Conservation (phyloP, 2,888 invertebrate genomes). For the Ditylenchus weischeri region DNA sequence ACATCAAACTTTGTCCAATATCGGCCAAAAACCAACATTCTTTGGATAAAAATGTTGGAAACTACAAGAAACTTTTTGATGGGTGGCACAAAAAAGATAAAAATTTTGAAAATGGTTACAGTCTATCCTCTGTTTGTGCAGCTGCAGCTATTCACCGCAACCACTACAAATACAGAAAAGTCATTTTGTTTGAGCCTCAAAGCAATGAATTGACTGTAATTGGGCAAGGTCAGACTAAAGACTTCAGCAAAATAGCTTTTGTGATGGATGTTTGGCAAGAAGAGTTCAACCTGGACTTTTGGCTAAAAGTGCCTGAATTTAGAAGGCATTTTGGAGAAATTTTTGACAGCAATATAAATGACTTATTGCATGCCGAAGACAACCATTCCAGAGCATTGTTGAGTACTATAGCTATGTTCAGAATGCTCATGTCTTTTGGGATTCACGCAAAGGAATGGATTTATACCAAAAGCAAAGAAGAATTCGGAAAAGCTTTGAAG, state of each 20-base stretch:
- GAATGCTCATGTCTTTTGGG: constrained; percentile 8
- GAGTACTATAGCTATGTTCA: constrained; percentile 7
- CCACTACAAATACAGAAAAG: constrained; percentile 22
- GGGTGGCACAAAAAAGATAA: neutral
- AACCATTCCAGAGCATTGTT: neutral
- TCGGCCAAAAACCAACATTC: constrained; percentile 4
- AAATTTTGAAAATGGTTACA: neutral
- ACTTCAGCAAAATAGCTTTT: neutral
- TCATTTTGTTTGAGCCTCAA: neutral
- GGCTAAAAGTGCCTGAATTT: neutral
- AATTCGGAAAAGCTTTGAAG: constrained; percentile 12
- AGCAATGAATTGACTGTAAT: neutral
- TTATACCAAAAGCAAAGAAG: neutral
- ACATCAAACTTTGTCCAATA: neutral
- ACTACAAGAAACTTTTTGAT: neutral
- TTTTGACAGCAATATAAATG: neutral
- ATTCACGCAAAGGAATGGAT: constrained; percentile 4
- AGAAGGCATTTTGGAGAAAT: neutral
- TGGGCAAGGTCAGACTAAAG: neutral
- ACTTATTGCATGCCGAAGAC: neutral
- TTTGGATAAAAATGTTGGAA: constrained; percentile 1
- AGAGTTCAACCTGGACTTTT: constrained; percentile 3
- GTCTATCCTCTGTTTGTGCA: neutral
- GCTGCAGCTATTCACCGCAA: constrained; percentile 19
- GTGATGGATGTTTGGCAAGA: neutral